These are phyloP conservation scores for Taenaris catops DNA, from an alignment of 2,888 invertebrate species.

Conservation along the genomic window DNA sequence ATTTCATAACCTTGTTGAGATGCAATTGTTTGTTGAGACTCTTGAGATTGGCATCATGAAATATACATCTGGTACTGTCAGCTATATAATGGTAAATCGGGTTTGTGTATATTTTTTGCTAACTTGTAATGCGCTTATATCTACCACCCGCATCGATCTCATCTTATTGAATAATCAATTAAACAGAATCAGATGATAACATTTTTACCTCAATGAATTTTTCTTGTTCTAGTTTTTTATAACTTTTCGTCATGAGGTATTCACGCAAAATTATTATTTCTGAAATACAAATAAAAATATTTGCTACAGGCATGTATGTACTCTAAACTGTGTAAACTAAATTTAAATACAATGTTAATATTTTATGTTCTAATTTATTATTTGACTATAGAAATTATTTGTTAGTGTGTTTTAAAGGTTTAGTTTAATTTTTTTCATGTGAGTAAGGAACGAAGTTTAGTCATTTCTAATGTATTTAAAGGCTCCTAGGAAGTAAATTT, in stretches of 20 bases:
- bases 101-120: constrained; percentile 28
- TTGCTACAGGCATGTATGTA: too few relatives aligned
- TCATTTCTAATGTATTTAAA: too few relatives aligned
- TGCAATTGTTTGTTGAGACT: constrained; percentile 15
- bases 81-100: constrained; percentile 31
- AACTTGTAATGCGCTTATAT: constrained; percentile 29
- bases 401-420: too few relatives aligned
- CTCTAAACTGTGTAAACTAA: too few relatives aligned
- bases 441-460: too few relatives aligned
- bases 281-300: too few relatives aligned
- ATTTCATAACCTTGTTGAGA: constrained; percentile 18
- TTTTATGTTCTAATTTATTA: too few relatives aligned
- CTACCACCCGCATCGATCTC: constrained; percentile 34
- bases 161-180: constrained; percentile 35
- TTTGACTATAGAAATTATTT: too few relatives aligned
- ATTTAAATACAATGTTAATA: too few relatives aligned
- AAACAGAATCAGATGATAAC: constrained; percentile 30
- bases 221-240: neutral
- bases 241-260: too few relatives aligned
- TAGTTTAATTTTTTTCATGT: too few relatives aligned
- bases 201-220: constrained; percentile 25
- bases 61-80: constrained; percentile 28
- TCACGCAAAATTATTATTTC: neutral
- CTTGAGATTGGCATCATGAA: constrained; percentile 23
- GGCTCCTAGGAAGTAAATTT: too few relatives aligned